Conservation (phyloP, 2,797 vertebrate genomes). For the Cuniculus paca region DNA sequence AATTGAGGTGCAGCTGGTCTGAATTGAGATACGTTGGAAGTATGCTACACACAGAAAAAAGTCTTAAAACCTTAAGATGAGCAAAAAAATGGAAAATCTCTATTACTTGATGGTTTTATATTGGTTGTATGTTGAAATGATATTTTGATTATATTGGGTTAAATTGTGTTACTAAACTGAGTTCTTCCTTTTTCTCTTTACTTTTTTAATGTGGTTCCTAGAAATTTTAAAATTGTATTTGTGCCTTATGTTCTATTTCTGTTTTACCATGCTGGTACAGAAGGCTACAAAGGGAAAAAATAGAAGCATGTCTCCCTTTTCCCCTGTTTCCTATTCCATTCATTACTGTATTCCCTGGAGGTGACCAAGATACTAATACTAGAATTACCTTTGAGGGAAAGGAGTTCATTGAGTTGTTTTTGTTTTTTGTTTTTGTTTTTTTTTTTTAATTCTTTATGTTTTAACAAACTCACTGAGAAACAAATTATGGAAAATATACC, state of each 20-base stretch:
- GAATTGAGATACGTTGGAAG: fast-evolving
- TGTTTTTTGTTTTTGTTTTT: no score
- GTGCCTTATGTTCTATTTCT: neutral
- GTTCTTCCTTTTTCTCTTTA: slow-evolving; percentile 12
- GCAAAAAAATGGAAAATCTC: neutral
- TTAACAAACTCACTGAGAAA: no score
- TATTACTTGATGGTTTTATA: neutral
- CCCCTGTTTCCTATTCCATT: neutral
- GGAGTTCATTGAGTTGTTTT: neutral
- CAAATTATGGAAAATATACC: no score
- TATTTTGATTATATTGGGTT: no score
- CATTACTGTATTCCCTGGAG: neutral
- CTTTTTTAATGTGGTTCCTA: neutral
- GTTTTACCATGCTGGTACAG: neutral
- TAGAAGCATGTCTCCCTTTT: neutral
- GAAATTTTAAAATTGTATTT: neutral
- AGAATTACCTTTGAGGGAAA: neutral
- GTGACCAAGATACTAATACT: neutral
- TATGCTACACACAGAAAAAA: neutral
- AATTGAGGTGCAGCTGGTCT: neutral
- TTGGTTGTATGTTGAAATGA: slow-evolving; percentile 18
- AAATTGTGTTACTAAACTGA: neutral
- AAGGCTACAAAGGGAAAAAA: neutral
- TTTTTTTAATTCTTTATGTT: neutral
- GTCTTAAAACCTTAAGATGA: neutral